Evolutionary conservation across 2,888 invertebrate genomes (phyloP).

Genomic region (Deilephila elpenor): DNA sequence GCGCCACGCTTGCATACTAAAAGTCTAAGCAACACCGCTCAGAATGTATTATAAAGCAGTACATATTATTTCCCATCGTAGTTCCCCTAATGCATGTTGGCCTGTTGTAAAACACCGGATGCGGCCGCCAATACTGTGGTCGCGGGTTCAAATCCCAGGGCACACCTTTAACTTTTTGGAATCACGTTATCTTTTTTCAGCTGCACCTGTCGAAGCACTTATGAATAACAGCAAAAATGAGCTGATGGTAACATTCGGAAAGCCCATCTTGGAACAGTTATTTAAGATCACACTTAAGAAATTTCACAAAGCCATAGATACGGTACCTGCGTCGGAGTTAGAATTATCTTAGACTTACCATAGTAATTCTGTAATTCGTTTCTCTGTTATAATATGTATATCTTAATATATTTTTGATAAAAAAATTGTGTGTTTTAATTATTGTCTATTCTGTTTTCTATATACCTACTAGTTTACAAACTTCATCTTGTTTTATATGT

Average conservation of each 20-base stretch:
- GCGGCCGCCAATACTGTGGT: too few relatives aligned
- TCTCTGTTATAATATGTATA: too few relatives aligned
- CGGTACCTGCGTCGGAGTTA: constrained; percentile 44
- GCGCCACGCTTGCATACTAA: too few relatives aligned
- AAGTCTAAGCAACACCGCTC: too few relatives aligned
- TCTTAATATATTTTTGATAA: neutral
- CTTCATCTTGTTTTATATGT: too few relatives aligned
- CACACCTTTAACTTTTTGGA: too few relatives aligned
- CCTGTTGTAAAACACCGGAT: too few relatives aligned
- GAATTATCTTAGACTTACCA: constrained; percentile 37
- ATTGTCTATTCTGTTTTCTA: neutral
- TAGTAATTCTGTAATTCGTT: neutral
- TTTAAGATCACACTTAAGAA: constrained; percentile 27
- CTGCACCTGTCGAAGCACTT: constrained; percentile 46
- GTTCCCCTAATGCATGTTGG: too few relatives aligned
- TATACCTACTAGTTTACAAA: too few relatives aligned
- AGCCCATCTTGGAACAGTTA: constrained; percentile 48
- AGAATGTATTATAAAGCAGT: too few relatives aligned
- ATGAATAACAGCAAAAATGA: constrained; percentile 51
- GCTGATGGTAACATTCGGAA: constrained; percentile 46
- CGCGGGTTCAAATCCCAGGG: too few relatives aligned
- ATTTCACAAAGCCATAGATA: constrained; percentile 37
- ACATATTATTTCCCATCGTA: too few relatives aligned
- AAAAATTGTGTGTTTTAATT: neutral
- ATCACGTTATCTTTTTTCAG: constrained; percentile 43